These are phyloP conservation scores for Cyanoderma ruficeps DNA, from an alignment of 2,113 vertebrate species.

Conservation along the genomic window DNA sequence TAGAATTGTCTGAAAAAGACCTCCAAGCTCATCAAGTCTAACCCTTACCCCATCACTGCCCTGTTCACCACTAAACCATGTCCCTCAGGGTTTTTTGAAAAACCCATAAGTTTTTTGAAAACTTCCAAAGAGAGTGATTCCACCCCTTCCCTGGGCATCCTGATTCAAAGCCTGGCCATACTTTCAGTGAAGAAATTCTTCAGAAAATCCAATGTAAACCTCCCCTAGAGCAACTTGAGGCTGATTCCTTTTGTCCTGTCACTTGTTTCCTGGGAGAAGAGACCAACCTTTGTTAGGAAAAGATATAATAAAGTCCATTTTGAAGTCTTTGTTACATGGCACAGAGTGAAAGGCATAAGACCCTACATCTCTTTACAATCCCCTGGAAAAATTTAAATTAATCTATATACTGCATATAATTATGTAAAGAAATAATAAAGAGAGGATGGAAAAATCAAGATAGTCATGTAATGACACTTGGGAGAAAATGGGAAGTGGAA, in stretches of 20 bases:
- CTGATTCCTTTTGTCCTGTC: background rate
- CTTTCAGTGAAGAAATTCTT: background rate
- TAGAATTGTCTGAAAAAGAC: background rate
- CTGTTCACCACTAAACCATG: background rate
- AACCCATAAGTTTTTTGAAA: background rate
- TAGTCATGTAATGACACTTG: background rate
- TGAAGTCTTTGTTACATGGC: background rate
- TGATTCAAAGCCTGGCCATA: background rate
- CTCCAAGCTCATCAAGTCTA: background rate
- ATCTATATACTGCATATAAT: background rate
- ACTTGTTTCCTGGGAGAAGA: background rate
- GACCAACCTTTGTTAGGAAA: background rate
- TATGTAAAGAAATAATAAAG: background rate
- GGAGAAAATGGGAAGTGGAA: background rate
- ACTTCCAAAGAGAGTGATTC: background rate
- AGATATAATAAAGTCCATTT: background rate
- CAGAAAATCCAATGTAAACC: background rate
- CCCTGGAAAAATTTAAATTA: background rate
- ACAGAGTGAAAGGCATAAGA: background rate
- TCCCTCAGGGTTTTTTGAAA: no score
- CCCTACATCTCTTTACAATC: background rate
- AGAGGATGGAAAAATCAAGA: background rate
- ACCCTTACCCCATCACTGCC: background rate
- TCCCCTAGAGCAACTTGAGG: background rate
- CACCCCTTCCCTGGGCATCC: background rate